A percentile compares a stretch with the other conserved stretches of the same genome.
Conservation (phyloP, 2,888 invertebrate species). For the Chirona hameri region DNA sequence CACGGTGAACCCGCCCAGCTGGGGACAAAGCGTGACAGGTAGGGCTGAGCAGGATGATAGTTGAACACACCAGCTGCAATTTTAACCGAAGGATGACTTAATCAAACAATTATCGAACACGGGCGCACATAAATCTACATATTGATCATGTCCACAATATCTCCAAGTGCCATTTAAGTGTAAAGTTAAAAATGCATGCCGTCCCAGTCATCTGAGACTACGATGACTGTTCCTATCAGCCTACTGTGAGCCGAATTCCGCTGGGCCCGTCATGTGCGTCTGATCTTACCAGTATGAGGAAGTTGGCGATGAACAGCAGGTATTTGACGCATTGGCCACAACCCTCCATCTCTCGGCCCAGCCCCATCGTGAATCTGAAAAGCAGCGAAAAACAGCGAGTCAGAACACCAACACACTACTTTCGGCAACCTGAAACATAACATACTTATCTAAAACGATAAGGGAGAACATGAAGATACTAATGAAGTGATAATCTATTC, state of each 20-base stretch:
- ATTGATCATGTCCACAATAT: no score
- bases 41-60: no score
- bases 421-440: background rate
- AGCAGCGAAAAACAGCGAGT: background rate
- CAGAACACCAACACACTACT: background rate
- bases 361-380: background rate
- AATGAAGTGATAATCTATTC: background rate
- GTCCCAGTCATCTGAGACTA: no score
- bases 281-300: conserved; percentile 80
- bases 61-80: no score
- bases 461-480: background rate
- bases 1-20: conserved; percentile 75
- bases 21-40: conserved; percentile 30
- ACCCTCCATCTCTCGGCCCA: conserved; percentile 66
- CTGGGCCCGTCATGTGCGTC: no score
- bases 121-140: no score
- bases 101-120: no score
- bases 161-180: no score
- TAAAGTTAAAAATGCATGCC: no score
- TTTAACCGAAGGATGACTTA: no score
- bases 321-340: conserved; percentile 85
- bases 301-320: conserved; percentile 75
- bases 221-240: no score
- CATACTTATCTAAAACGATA: background rate
- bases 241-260: no score